phyloP scores from a whole-genome alignment of 37 sponge, comb jelly and placozoan species.

The Ianthella basta region DNA sequence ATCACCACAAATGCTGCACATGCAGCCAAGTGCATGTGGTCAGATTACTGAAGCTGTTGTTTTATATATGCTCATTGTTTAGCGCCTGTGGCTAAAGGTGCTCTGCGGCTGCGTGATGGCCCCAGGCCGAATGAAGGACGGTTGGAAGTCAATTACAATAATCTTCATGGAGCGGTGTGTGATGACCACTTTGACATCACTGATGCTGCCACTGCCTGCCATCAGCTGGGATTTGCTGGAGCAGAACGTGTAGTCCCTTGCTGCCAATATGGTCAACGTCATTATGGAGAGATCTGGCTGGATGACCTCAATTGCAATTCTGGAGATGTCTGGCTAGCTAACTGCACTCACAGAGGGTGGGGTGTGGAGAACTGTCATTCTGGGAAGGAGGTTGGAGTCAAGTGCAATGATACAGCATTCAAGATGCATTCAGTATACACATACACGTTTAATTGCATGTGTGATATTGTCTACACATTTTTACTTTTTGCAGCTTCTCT shows the following conservation, averaged over 20 bases:
- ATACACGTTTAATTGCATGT: too few species aligned
- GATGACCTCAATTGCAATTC: not conserved
- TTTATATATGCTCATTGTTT: too few species aligned
- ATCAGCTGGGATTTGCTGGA: conserved; percentile 25
- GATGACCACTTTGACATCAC: not conserved
- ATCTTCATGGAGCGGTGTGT: not conserved
- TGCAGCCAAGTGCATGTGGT: too few species aligned
- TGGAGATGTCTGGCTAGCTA: conserved; percentile 11
- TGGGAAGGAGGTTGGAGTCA: conserved; percentile 12
- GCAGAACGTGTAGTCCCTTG: not conserved
- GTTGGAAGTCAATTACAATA: not conserved
- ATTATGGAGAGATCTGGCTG: conserved; percentile 18
- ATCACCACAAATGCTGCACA: too few species aligned
- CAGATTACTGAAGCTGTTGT: too few species aligned
- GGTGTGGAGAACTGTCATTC: conserved; percentile 11
- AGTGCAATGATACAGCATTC: not conserved
- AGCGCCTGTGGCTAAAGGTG: not conserved
- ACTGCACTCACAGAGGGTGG: conserved; percentile 29
- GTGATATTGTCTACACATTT: too few species aligned
- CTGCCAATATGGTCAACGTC: not conserved
- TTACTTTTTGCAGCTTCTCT: not conserved
- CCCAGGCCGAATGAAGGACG: not conserved
- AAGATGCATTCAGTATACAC: too few species aligned
- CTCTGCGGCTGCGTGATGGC: not conserved
- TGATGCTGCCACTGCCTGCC: conserved; percentile 3